Conservation (phyloP, 2,113 vertebrate genomes). For the Callopanchax toddi region DNA sequence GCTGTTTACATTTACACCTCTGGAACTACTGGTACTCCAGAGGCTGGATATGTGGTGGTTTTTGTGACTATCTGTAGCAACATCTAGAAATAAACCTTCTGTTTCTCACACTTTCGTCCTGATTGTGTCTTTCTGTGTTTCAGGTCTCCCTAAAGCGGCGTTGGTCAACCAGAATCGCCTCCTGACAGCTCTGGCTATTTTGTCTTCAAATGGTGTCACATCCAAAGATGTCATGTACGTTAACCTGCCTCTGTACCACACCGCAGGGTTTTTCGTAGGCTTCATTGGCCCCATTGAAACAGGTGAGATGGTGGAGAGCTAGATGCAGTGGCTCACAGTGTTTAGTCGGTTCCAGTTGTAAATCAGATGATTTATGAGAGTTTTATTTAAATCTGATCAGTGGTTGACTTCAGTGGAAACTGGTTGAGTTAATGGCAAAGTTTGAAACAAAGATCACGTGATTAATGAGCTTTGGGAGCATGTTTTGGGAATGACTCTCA, state of each 20-base stretch:
- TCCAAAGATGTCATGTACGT: conserved; percentile 79
- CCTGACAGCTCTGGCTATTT: conserved; percentile 62
- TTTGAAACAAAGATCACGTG: too few relatives aligned
- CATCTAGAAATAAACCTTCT: neutral
- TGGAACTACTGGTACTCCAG: conserved; percentile 86
- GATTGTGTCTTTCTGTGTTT: conserved; percentile 10
- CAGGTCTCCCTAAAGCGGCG: conserved; percentile 89
- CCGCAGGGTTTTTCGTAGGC: conserved; percentile 83
- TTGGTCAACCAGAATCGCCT: conserved; percentile 81
- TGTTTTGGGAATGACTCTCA: too few relatives aligned
- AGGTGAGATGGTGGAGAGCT: conserved; percentile 64
- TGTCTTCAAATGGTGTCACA: conserved; percentile 53
- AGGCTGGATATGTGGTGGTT: neutral
- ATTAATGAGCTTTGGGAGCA: too few relatives aligned
- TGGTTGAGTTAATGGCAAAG: too few relatives aligned
- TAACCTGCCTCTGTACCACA: conserved; percentile 87
- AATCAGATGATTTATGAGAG: too few relatives aligned
- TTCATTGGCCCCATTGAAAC: conserved; percentile 79
- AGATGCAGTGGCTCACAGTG: too few relatives aligned
- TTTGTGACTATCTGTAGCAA: neutral
- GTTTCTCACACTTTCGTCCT: neutral
- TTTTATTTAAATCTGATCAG: too few relatives aligned
- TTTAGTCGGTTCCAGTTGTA: too few relatives aligned
- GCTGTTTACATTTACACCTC: conserved; percentile 90
- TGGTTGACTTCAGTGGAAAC: too few relatives aligned